Base-by-base conservation (phyloP, 2,888 invertebrate species). In the Ashinkailepas kermadecensis region DNA sequence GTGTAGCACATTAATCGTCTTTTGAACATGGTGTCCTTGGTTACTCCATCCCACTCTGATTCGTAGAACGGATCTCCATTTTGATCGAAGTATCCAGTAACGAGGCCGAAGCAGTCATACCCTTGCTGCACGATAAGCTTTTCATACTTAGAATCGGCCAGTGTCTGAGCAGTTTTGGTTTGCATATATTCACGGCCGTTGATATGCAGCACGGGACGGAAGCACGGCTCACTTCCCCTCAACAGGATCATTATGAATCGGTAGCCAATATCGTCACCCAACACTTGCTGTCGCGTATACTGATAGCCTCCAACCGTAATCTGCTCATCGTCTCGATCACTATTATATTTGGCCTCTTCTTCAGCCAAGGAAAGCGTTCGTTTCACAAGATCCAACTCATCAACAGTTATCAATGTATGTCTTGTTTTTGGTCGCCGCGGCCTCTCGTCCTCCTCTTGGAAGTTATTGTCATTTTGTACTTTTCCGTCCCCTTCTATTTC, bases 51-150 rank as follows among this genome's bases (percentile, higher is more conserved):
- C 74, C 74, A 74, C 9, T 74, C 74, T 0, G 74, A 8, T 21
- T 74, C 54, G 21, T 74, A 74, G 54, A 54, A 74, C 8, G 74
- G 74, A 74, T 74, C 74, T 18, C 74, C 74, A 11, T 74, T 21
- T n/a, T 56, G 54, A 54, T 74, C 74, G 11, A 74, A 74, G 54
- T 21, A 74, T 54, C 21, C 74, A 3, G 74, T 56, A 7, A 74
- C 74, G 7, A 74, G 74, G 2, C 74, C 74, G 12, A 56, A 56
- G 56, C 74, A 74, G 15, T 74, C 74, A 18, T 56, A 74, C 9
- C 74, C 74, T 15, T 54, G 74, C 54, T 54, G 21, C 11, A 74
- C 74, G 18, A 74, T 21, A 18, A 74, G 2, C 21, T 74, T 74
- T 74, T 74, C 74, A 23, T 56, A 54, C 21, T 74, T 74, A 10